Evolutionary conservation across 2,113 vertebrate species (phyloP), one percentile per base, ranked within the genome.

Genomic region (human (Homo sapiens)): DNA sequence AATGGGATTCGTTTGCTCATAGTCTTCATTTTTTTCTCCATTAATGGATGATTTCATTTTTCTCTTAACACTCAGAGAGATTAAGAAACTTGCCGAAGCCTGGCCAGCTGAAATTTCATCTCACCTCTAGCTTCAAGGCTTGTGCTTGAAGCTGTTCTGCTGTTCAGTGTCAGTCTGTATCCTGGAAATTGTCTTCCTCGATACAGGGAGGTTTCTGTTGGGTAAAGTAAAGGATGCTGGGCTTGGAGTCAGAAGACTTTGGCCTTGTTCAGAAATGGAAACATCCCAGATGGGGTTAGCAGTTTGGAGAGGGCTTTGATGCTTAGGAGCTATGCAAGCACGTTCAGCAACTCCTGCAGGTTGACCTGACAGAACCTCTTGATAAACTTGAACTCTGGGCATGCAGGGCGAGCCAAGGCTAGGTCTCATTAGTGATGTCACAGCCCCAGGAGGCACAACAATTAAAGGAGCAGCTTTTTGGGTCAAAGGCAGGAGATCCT

Each of bases 41-140:
- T n/a, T 66, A 79, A 89, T 72, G 20, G n/a, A 55, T 73, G 72
- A 80, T 95, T 70, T 89, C 25, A 89, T 94, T 96, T 83, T 96
- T 40, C 45, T 70, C 70, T 79, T 59, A 89, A 57, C 50, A 70
- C 35, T 61, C 50, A 61, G 85, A 57, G 23, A 89, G 35, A 72
- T 84, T 84, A 61, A 93, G 45, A 89, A 70, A 84, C n/a, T 92
- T 45, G 32, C 96, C 30, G 70, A 70, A 59, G 70, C 61, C 75
- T 88, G 73, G 70, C 48, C 52, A 45, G 43, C 55, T 45, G n/a
- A 43, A 38, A 72, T 40, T 95, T 82, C 50, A 48, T 89, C 79
- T 92, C 68, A 40, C 78, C 27, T 89, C 72, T 84, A 89, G 30
- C 83, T 86, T 82, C 80, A 93, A 86, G 64, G 18, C 43, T 32